Base-by-base conservation (phyloP, 2,797 vertebrate genomes). In the Schizopygopsis pylzovi region DNA sequence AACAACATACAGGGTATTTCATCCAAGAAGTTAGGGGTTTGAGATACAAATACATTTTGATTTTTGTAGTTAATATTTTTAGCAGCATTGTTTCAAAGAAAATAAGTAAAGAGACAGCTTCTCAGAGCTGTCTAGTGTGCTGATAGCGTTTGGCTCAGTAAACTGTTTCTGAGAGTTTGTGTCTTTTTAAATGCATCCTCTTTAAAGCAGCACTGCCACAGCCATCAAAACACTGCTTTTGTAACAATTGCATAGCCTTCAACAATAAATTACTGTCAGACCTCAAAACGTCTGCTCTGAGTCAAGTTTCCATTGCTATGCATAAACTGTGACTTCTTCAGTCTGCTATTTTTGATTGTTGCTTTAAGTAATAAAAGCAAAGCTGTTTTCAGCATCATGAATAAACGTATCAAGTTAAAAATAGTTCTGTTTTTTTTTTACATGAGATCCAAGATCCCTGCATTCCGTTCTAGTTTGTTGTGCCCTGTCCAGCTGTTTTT, bases 1-100 rank as follows among this genome's bases (percentile, higher is more conserved):
- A 56, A 56, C 49, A 22, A 56, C 6, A 7, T 43, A n/a, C n/a
- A 2, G 22, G 2, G 70, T 76, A 37, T 54, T 54, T 54, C 5
- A 33, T 37, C 28, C 6, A 76, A 13, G 5, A 13, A 54, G 9
- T 77, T 61, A 41, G 37, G 22, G 20, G 37, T 43, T n/a, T 79
- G 13, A 25, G 22, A 45, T 78, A 59, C 28, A 15, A 10, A 25
- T 79, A 18, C 39, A 37, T 52, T 59, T 22, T 1, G 0, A 11
- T 25, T 61, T 63, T 61, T 79, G 77, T 63, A 45, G 56, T 43
- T 45, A 6, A 61, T 61, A 79, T 79, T 79, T 78, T 79, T 79
- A 61, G 56, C 77, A 28, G 39, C 15, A 12, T 28, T 45, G 12
- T 56, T 56, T n/a, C 33, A 56, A 77, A 59, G 1, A 12, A 37